Evolutionary conservation across 2,797 vertebrate genomes (phyloP).

Genomic region (Simalia tracyae): DNA sequence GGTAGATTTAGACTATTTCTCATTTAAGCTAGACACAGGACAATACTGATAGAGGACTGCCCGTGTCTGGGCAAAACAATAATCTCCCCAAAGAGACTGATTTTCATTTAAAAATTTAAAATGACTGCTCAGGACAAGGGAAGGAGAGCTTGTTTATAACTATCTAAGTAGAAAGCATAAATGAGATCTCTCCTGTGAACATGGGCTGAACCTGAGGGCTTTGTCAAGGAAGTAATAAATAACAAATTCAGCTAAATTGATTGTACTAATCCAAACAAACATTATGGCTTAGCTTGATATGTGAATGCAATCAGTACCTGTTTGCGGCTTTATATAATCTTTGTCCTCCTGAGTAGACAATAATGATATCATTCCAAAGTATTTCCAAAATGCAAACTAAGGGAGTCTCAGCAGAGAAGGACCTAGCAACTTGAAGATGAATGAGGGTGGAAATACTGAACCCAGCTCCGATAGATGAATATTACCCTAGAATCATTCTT

Average conservation of each 20-base stretch:
- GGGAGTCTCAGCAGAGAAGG: not conserved
- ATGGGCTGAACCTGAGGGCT: not conserved
- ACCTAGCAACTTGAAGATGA: not conserved
- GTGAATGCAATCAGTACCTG: not conserved
- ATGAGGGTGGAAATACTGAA: not conserved
- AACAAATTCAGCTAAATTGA: not conserved
- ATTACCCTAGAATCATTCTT: not conserved
- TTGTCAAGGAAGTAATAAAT: not conserved
- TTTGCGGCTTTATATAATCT: not conserved
- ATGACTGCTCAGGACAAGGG: not conserved
- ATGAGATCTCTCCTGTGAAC: not conserved
- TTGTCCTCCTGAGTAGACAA: not conserved
- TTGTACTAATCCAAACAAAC: not conserved
- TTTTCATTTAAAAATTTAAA: not conserved
- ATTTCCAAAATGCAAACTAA: not conserved
- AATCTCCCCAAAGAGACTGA: not conserved
- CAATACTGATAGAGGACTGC: not conserved
- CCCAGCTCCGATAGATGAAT: not conserved
- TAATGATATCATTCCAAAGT: not conserved
- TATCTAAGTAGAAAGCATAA: not conserved
- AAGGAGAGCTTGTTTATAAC: not conserved
- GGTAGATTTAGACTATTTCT: not conserved
- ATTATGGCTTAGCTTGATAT: not conserved
- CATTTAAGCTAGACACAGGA: not conserved
- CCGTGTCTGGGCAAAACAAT: not conserved